Evolutionary conservation across 2,888 invertebrate species (phyloP).

Genomic region (Calameuta pallipes): DNA sequence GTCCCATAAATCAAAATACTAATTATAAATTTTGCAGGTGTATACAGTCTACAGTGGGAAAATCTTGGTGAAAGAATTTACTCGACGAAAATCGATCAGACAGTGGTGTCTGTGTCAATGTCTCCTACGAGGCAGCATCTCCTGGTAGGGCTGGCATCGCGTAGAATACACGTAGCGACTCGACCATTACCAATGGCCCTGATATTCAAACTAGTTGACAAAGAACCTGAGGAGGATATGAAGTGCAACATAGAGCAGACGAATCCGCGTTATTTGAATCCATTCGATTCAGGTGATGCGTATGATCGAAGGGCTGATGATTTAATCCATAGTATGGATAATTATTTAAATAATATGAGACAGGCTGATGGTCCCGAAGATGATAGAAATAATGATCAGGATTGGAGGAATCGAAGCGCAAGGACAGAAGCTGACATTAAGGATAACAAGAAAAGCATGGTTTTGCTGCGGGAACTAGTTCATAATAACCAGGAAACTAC

Average conservation of each 20-base stretch:
- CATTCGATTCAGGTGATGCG: conserved; percentile 26
- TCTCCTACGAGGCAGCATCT: conserved; percentile 85
- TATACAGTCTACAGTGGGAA: conserved; percentile 82
- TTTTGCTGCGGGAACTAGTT: conserved; percentile 75
- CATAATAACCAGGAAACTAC: conserved; percentile 73
- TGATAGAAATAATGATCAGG: conserved; percentile 19
- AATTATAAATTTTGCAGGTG: conserved; percentile 67
- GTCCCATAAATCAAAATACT: not conserved
- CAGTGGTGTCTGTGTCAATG: conserved; percentile 85
- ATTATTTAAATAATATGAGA: conserved; percentile 21
- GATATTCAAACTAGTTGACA: conserved; percentile 53
- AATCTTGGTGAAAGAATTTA: conserved; percentile 82
- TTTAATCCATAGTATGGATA: conserved; percentile 26
- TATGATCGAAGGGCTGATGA: conserved; percentile 62
- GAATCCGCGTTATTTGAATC: conserved; percentile 33
- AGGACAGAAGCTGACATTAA: conserved; percentile 39
- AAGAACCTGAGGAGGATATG: conserved; percentile 36
- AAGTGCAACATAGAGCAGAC: conserved; percentile 20
- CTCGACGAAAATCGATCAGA: conserved; percentile 81
- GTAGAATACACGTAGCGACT: conserved; percentile 69
- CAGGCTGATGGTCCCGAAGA: conserved; percentile 10
- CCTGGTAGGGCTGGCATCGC: conserved; percentile 82
- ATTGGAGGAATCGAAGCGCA: conserved; percentile 30
- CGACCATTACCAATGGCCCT: conserved; percentile 54
- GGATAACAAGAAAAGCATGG: conserved; percentile 58